These are phyloP conservation scores for Therioaphis trifolii DNA, from an alignment of 2,888 invertebrate genomes.

Conservation along the genomic window DNA sequence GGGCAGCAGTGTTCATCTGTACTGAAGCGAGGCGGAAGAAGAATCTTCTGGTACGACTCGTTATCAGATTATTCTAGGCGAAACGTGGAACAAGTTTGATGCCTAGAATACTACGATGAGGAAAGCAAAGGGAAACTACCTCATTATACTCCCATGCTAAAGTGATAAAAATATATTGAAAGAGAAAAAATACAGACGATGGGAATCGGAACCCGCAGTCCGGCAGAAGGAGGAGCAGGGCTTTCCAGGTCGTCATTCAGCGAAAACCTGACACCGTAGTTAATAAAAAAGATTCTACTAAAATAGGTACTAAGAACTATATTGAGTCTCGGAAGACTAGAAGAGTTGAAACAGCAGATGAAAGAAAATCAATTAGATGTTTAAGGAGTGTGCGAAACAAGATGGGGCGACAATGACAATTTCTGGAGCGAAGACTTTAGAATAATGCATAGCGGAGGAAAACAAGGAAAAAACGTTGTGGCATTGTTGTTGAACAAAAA, in stretches of 20 bases:
- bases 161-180: too few relatives aligned
- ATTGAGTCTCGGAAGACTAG: constrained; percentile 28
- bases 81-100: neutral
- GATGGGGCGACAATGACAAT: constrained; percentile 43
- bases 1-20: constrained; percentile 21
- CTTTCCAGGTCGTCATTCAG: constrained; percentile 20
- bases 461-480: constrained; percentile 34
- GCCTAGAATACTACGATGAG: constrained; percentile 10
- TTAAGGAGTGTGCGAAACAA: constrained; percentile 35
- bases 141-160: constrained; percentile 7
- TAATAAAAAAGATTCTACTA: constrained; percentile 31
- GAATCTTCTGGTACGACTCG: constrained; percentile 14
- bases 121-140: constrained; percentile 22
- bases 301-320: constrained; percentile 43
- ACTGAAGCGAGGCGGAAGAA: constrained; percentile 19
- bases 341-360: constrained; percentile 42
- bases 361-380: constrained; percentile 27
- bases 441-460: constrained; percentile 40
- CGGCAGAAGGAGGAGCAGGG: too few relatives aligned
- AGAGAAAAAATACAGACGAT: too few relatives aligned
- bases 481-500: constrained; percentile 28
- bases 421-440: constrained; percentile 19
- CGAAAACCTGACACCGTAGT: constrained; percentile 19
- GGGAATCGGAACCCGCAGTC: too few relatives aligned
- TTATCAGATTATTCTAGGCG: constrained; percentile 24